Evolutionary conservation across 1,140 invertebrate genomes (phyloP), one percentile per base, ranked within the genome.

Genomic region (Drosophila arawakana): DNA sequence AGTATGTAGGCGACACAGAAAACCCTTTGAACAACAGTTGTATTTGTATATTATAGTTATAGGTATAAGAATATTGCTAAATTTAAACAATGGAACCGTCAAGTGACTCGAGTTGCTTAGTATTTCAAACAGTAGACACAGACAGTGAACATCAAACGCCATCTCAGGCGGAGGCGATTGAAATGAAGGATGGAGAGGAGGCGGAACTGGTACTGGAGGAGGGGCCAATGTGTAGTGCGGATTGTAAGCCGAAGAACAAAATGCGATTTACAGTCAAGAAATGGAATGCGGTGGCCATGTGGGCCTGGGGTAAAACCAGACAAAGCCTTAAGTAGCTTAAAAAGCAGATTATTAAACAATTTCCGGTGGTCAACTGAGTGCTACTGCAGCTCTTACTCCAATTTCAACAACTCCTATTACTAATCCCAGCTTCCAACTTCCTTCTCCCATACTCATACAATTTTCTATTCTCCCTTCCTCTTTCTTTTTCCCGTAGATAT

Each of bases 231-330:
- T 97, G 96, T 72, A 96, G 95, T 35, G 93, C 93, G 55, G 97
- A 96, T 93, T 60, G 43, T 35, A 50, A 72, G 18, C n/a, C 39
- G 13, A 47, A 95, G 95, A 98, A 2, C 37, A 71, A 65, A 39
- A 75, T 98, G 92, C 95, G 97, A 76, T 98, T 98, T 91, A 97
- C 98, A 95, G 97, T 98, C 0, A 98, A 98, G 94, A 98, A 98
- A 96, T 99, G 98, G 98, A 98, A 98, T 94, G 97, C 98, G 70
- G 97, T 98, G 6, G 98, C 98, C 39, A 93, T 99, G 9, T 99
- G 98, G 98, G 97, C 98, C 49, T 99, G 98, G 98, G 74, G 74
- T 77, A 54, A 30, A 63, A 59, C 50, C 18, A 59, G 65, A 47
- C 30, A 34, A 43, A 55, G 37, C 18, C 47, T 71, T 57, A 76